phyloP scores from a whole-genome alignment of 1,140 invertebrate genomes.

The Magallana gigas region DNA sequence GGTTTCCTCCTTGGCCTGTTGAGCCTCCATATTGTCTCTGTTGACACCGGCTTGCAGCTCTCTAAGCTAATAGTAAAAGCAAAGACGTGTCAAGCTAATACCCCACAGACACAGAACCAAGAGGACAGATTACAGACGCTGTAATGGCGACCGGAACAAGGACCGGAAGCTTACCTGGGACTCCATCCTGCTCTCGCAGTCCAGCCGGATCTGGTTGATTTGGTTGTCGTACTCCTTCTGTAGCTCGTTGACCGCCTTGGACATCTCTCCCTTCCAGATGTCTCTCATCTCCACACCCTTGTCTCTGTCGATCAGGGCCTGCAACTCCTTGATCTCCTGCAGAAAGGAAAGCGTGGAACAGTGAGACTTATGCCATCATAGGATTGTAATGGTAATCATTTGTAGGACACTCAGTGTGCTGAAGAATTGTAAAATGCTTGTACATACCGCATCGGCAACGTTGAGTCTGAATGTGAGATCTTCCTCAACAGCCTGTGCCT shows the following conservation, averaged over 20 bases:
- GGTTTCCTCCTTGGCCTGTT: conserved; percentile 74
- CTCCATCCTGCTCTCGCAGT: conserved; percentile 48
- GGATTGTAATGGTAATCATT: too few relatives aligned
- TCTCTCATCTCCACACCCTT: conserved; percentile 61
- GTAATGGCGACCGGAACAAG: background rate
- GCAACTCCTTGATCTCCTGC: conserved; percentile 59
- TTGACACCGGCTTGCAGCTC: conserved; percentile 75
- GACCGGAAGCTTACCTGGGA: conserved; percentile 41
- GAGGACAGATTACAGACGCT: too few relatives aligned
- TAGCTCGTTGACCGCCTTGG: conserved; percentile 49
- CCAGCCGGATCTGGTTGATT: conserved; percentile 44
- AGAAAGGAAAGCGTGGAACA: background rate
- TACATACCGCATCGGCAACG: conserved; percentile 57
- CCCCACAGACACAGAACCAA: background rate
- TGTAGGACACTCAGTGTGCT: too few relatives aligned
- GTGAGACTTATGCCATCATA: too few relatives aligned
- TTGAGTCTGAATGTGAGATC: conserved; percentile 64
- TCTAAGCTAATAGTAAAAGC: conserved; percentile 66
- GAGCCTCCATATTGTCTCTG: conserved; percentile 76
- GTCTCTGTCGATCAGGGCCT: conserved; percentile 63
- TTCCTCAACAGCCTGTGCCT: conserved; percentile 64
- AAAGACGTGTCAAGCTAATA: background rate
- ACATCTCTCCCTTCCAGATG: conserved; percentile 63
- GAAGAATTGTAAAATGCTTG: background rate
- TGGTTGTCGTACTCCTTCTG: conserved; percentile 54